phyloP scores from a whole-genome alignment of 2,797 vertebrate genomes.

The Aotus griseimembra region DNA sequence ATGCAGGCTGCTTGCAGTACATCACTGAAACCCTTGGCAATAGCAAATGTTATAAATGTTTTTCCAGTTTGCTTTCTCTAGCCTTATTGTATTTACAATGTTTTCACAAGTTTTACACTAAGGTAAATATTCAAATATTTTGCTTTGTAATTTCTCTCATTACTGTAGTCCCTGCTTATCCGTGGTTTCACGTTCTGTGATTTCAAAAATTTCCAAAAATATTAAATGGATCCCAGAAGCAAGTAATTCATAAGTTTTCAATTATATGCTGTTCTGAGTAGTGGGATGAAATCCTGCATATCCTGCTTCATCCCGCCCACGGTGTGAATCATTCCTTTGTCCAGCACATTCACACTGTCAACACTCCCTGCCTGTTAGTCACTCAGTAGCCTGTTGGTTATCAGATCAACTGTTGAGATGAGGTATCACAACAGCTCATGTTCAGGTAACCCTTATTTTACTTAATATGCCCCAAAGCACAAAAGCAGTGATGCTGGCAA shows the following conservation, averaged over 20 bases:
- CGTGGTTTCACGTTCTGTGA: not conserved
- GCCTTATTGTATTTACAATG: conserved; percentile 23
- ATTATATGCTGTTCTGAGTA: not conserved
- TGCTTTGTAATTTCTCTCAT: not conserved
- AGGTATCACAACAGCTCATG: not conserved
- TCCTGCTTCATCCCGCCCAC: not conserved
- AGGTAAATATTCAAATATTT: conserved; percentile 20
- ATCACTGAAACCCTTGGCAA: not conserved
- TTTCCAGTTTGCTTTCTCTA: not conserved
- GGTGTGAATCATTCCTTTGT: not conserved
- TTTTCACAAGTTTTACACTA: not conserved
- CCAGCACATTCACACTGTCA: not conserved
- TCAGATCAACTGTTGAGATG: not conserved
- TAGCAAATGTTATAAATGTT: not conserved
- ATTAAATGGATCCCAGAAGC: not conserved
- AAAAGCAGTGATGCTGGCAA: not conserved
- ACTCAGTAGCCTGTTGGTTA: not conserved
- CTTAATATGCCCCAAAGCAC: not conserved
- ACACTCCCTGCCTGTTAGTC: not conserved
- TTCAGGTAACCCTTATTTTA: not conserved
- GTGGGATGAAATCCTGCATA: not conserved
- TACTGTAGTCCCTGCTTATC: not conserved
- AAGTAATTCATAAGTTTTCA: not conserved
- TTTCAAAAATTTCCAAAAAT: not conserved
- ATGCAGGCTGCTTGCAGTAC: not conserved